phyloP scores from a whole-genome alignment of 2,113 vertebrate species.

The Perccottus glenii region DNA sequence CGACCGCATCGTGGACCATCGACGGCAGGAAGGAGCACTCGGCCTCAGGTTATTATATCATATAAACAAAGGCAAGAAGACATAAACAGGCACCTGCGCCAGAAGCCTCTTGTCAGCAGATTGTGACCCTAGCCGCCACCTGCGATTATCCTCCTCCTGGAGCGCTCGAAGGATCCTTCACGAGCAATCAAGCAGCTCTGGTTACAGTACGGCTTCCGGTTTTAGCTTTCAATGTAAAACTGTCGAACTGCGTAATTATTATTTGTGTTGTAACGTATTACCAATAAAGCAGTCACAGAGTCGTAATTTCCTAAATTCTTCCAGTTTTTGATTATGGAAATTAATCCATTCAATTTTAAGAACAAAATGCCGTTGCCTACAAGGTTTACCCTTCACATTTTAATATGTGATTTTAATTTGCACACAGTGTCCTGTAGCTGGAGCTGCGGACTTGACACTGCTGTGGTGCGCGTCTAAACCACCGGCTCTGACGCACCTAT shows the following conservation, averaged over 20 bases:
- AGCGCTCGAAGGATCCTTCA: constrained; percentile 29
- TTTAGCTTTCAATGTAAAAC: not conserved
- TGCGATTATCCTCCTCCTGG: constrained; percentile 61
- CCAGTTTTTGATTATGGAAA: too few relatives aligned
- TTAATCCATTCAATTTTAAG: too few relatives aligned
- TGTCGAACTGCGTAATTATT: fast-evolving
- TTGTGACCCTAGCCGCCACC: constrained; percentile 53
- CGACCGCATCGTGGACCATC: constrained; percentile 59
- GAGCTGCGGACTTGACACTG: not conserved
- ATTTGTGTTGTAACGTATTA: too few relatives aligned
- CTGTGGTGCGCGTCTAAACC: not conserved
- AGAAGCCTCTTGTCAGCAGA: constrained; percentile 20
- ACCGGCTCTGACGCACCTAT: constrained; percentile 38
- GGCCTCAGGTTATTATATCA: not conserved
- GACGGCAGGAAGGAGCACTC: not conserved
- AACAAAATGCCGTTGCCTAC: too few relatives aligned
- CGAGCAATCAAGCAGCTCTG: not conserved
- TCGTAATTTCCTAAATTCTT: too few relatives aligned
- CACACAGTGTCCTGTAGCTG: not conserved
- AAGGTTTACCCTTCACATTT: too few relatives aligned
- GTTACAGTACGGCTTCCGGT: too few relatives aligned
- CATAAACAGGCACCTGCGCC: constrained; percentile 16
- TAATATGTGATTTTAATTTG: not conserved
- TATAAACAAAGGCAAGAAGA: not conserved
- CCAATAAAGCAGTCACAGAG: too few relatives aligned